Conservation (phyloP, 2,888 invertebrate genomes). For the Brachynemurus nebulosus region DNA sequence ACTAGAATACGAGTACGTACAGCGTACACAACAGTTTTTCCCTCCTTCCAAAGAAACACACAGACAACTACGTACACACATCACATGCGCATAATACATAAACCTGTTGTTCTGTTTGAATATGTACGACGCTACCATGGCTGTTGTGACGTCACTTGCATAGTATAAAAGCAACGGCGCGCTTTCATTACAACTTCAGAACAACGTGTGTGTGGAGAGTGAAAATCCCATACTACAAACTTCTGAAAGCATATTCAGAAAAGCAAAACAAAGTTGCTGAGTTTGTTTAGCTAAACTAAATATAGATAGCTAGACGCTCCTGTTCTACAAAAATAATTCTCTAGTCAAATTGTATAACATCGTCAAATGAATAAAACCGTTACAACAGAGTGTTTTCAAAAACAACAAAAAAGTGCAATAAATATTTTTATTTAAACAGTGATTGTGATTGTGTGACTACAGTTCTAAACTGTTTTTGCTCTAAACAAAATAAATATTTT, state of each 20-base stretch:
- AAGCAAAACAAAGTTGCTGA: too few species aligned
- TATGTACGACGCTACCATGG: neutral
- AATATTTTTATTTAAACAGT: neutral
- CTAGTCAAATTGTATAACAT: neutral
- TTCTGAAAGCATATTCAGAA: too few species aligned
- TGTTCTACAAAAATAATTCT: neutral
- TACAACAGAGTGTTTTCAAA: neutral
- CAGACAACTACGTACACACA: too few species aligned
- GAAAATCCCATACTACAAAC: neutral
- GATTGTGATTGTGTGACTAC: slow-evolving; percentile 1
- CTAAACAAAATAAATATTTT: neutral
- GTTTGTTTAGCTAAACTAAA: slow-evolving; percentile 1
- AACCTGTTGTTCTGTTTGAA: neutral
- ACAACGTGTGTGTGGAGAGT: slow-evolving; percentile 1
- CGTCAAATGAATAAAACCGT: neutral
- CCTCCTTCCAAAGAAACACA: too few species aligned
- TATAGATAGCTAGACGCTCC: neutral
- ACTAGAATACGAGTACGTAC: too few species aligned
- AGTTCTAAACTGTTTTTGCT: slow-evolving; percentile 1
- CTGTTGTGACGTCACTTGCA: neutral
- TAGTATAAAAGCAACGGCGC: neutral
- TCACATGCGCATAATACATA: too few species aligned
- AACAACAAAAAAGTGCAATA: neutral
- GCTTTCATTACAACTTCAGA: neutral
- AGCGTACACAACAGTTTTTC: too few species aligned